Evolutionary conservation across 2,113 vertebrate species (phyloP).

Genomic region (Irena cyanogastra): DNA sequence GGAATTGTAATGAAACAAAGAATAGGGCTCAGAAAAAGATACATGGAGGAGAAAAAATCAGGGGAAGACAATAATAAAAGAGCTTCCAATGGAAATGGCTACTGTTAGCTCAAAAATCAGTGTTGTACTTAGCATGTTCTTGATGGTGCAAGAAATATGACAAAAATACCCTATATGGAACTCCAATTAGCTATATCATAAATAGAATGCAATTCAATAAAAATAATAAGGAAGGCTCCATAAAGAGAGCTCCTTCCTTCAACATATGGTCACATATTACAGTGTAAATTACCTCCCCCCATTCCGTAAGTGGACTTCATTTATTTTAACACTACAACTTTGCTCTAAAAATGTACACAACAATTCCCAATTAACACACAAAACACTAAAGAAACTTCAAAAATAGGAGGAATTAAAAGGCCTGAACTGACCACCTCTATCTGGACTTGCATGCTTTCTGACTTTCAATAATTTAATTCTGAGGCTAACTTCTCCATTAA

Average conservation of each 20-base stretch:
- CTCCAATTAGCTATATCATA: not conserved
- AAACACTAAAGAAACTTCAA: not conserved
- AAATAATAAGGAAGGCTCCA: not conserved
- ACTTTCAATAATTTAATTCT: not conserved
- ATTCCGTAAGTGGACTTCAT: not conserved
- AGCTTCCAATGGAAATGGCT: not conserved
- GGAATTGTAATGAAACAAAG: not conserved
- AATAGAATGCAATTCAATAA: not conserved
- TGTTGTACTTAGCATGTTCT: not conserved
- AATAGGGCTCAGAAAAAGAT: not conserved
- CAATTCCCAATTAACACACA: not conserved
- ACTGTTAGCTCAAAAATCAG: not conserved
- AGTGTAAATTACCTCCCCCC: not conserved
- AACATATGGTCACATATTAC: not conserved
- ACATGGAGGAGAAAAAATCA: accelerated
- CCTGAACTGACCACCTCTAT: not conserved
- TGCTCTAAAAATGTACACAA: not conserved
- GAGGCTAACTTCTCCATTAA: not conserved
- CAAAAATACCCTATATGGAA: not conserved
- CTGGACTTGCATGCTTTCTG: not conserved
- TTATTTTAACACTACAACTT: not conserved
- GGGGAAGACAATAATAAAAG: not conserved
- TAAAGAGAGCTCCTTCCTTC: not conserved
- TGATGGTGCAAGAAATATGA: not conserved
- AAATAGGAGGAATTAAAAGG: not conserved